Evolutionary conservation across 2,797 vertebrate species (phyloP).

Genomic region (Gymnothorax reevesii): DNA sequence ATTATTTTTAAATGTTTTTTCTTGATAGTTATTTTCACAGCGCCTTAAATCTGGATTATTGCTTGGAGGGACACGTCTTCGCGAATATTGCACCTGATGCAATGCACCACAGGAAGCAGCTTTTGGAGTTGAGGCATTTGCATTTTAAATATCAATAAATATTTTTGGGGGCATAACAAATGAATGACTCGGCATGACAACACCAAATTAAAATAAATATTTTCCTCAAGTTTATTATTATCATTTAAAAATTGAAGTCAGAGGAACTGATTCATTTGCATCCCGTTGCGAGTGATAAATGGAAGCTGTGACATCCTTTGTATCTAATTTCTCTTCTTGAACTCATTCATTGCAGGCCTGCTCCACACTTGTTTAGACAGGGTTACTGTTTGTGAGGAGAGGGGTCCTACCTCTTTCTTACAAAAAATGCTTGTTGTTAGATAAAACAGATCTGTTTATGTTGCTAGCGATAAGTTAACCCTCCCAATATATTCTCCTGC

Average conservation of each 20-base stretch:
- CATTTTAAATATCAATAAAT: background rate
- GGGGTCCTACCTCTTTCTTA: background rate
- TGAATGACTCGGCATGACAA: background rate
- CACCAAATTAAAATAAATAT: background rate
- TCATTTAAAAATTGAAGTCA: background rate
- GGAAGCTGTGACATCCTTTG: background rate
- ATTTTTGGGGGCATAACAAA: background rate
- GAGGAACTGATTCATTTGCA: background rate
- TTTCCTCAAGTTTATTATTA: background rate
- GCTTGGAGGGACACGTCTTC: background rate
- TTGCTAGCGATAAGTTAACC: too few species aligned
- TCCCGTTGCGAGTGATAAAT: background rate
- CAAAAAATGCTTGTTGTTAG: background rate
- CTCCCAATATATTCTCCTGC: too few species aligned
- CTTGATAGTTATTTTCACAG: conserved; percentile 4
- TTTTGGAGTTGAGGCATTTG: background rate
- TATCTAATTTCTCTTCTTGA: background rate
- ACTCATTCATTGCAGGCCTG: background rate
- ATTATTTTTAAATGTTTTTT: background rate
- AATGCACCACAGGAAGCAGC: background rate
- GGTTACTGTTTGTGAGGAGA: background rate
- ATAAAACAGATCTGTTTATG: background rate
- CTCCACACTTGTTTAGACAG: too few species aligned
- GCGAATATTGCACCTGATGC: conserved; percentile 8
- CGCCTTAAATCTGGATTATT: background rate